A percentile compares a stretch with the other conserved stretches of the same genome.
Evolutionary conservation across 2,797 vertebrate genomes (phyloP).

Genomic region (Gymnoscopelus microlampas): DNA sequence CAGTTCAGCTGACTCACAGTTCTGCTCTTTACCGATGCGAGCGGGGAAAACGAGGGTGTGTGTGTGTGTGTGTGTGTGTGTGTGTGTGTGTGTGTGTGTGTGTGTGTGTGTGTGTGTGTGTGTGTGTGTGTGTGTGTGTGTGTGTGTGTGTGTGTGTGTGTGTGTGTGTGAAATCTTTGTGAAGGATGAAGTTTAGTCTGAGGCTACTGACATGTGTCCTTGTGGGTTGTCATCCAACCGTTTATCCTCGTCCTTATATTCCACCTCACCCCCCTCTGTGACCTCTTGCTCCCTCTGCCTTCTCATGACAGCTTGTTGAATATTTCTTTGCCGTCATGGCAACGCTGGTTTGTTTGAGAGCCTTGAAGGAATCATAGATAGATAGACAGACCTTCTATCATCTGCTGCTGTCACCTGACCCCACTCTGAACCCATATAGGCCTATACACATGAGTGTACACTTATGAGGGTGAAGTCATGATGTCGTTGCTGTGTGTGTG

Average conservation of each 20-base stretch:
- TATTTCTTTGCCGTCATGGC: conserved; percentile 66
- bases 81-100: neutral
- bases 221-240: conserved; percentile 4
- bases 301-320: conserved; percentile 54
- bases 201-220: conserved; percentile 45
- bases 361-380: conserved; percentile 42
- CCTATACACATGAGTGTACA: too few species aligned
- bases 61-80: neutral
- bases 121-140: conserved; percentile 24
- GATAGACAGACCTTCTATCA: conserved; percentile 10
- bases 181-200: conserved; percentile 42
- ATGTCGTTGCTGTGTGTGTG: too few species aligned
- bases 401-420: conserved; percentile 75
- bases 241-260: conserved; percentile 7
- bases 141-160: neutral
- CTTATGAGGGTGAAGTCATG: too few species aligned
- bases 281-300: conserved; percentile 34
- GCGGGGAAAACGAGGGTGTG: neutral
- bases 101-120: neutral
- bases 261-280: conserved; percentile 38
- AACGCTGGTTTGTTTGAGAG: conserved; percentile 61
- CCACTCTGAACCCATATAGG: conserved; percentile 56
- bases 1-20: conserved; percentile 42
- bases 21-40: neutral
- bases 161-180: conserved; percentile 3